These are phyloP conservation scores for Dendrocincla fuliginosa DNA, from an alignment of 2,797 vertebrate species.

Conservation along the genomic window DNA sequence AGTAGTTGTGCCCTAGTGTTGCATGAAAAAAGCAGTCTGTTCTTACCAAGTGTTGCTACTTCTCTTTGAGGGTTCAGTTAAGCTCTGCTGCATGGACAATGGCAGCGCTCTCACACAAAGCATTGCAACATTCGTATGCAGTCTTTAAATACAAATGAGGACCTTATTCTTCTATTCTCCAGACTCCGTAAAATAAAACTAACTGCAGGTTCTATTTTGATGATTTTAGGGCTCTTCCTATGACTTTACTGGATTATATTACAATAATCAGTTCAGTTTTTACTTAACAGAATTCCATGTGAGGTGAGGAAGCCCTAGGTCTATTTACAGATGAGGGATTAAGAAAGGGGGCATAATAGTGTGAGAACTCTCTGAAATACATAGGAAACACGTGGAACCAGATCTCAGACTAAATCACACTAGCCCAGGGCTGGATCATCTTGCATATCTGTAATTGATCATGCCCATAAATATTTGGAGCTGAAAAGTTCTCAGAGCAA, in stretches of 20 bases:
- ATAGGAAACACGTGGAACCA: not conserved
- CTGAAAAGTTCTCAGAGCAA: not conserved
- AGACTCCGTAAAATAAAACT: not conserved
- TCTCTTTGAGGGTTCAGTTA: not conserved
- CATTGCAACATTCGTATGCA: not conserved
- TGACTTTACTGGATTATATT: not conserved
- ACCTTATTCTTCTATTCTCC: not conserved
- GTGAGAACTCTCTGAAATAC: not conserved
- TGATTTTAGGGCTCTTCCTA: not conserved
- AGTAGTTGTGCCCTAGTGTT: not conserved
- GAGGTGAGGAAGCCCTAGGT: not conserved
- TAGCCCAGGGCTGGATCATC: not conserved
- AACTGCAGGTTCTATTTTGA: not conserved
- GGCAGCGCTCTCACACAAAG: not conserved
- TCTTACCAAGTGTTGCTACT: rapidly evolving
- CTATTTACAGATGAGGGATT: not conserved
- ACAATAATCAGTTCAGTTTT: not conserved
- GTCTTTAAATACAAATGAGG: not conserved
- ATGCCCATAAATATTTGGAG: not conserved
- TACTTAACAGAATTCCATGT: not conserved
- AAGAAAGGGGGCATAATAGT: not conserved
- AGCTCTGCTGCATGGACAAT: not conserved
- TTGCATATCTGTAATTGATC: not conserved
- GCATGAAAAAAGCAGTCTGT: not conserved
- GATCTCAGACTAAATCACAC: not conserved